These are phyloP conservation scores for Pogona vitticeps DNA, from an alignment of 2,113 vertebrate genomes.

Conservation along the genomic window DNA sequence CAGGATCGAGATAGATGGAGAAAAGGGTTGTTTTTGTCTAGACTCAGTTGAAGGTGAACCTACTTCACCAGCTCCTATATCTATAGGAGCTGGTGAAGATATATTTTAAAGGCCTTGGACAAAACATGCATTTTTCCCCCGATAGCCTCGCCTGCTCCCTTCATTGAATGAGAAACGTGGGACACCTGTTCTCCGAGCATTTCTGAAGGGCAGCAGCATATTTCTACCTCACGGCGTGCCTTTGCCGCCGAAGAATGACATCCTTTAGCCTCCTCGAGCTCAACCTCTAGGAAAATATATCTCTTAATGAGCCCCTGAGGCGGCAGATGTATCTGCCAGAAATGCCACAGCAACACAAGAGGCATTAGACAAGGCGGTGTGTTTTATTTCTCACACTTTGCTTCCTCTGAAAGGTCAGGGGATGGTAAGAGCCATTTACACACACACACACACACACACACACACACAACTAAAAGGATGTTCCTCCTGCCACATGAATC, in stretches of 20 bases:
- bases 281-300: neutral
- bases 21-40: no score
- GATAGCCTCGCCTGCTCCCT: neutral
- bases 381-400: neutral
- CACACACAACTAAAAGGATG: neutral
- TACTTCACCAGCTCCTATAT: no score
- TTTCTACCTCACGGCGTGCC: neutral
- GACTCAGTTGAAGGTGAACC: no score
- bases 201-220: neutral
- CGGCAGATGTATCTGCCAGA: neutral
- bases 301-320: neutral
- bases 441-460: neutral
- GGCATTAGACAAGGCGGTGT: neutral
- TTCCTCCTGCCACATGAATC: no score
- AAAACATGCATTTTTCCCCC: neutral
- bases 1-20: no score
- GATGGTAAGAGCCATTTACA: neutral
- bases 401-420: neutral
- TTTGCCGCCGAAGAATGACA: neutral
- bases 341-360: neutral
- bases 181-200: neutral
- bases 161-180: neutral
- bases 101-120: no score
- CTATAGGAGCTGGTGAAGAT: no score
- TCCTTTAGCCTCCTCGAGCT: neutral